These are phyloP conservation scores for Oriolus oriolus DNA, from an alignment of 2,113 vertebrate genomes.

Conservation along the genomic window DNA sequence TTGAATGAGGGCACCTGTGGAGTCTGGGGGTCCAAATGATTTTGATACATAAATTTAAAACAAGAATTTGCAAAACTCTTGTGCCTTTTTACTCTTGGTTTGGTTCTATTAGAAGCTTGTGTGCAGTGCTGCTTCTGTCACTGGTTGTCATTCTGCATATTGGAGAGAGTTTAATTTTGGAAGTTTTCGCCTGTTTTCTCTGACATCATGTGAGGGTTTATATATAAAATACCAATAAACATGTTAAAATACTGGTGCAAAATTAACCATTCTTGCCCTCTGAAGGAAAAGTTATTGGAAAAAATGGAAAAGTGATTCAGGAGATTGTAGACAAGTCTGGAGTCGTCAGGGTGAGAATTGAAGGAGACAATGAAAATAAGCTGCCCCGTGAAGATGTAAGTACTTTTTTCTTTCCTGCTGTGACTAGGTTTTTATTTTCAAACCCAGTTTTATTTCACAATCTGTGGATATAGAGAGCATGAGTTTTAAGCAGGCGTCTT, in stretches of 20 bases:
- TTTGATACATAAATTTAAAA: neutral
- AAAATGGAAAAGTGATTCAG: conserved; percentile 87
- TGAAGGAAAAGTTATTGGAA: conserved; percentile 86
- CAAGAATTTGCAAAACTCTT: neutral
- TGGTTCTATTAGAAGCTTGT: neutral
- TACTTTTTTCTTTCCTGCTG: neutral
- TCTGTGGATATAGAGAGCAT: neutral
- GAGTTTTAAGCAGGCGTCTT: neutral
- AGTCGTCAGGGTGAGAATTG: conserved; percentile 84
- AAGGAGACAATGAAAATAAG: conserved; percentile 85
- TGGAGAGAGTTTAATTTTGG: neutral
- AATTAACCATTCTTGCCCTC: conserved; percentile 58
- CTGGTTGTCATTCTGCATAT: neutral
- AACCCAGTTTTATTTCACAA: neutral
- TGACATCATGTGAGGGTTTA: neutral
- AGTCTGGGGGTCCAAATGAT: neutral
- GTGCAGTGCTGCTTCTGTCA: neutral
- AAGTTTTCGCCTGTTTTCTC: neutral
- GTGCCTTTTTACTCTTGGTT: neutral
- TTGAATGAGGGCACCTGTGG: neutral
- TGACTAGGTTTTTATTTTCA: neutral
- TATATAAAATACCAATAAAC: neutral
- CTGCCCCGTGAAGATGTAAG: conserved; percentile 82
- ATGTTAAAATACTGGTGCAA: neutral
- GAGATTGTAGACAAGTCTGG: conserved; percentile 87